Base-by-base conservation (phyloP, 1,140 invertebrate genomes). In the Plectrocnemia conspersa region DNA sequence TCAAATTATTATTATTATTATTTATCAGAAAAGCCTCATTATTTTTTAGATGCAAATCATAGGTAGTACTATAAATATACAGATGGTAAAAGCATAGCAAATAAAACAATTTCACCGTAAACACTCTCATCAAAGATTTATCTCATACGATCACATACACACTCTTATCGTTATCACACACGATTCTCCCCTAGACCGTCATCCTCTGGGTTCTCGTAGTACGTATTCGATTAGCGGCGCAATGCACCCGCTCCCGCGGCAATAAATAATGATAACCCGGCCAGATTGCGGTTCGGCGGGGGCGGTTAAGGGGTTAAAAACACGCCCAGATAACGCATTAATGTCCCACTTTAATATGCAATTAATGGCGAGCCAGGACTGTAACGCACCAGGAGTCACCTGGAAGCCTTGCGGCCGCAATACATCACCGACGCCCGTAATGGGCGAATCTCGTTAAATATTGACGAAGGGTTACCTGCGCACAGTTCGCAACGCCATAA, bases 221-320 rank as follows among this genome's bases (percentile, higher is more conserved):
- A 16, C 13, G 47, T 19, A 50, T 50, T 38, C 47, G 47, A 50
- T 50, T 50, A 38, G 35, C 35, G 40, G 19, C 22, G 42, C 13
- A n/a, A n/a, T 50, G 47, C 47, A 50, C 32, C 32, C 33, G 25
- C 32, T 10, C 29, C 10, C 21, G 19, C 27, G 10, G 27, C 18
- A 47, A 38, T 50, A 50, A 50, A 50, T 50, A 50, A 50, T 23
- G 47, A 50, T 50, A 50, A 50, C 47, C 47, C 32, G 10, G 11
- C 19, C 33, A 50, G 47, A 50, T 50, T 50, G 47, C 47, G 47
- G 47, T 22, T 38, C 19, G 41, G 41, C 41, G 41, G 23, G n/a
- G n/a, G n/a, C 19, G 41, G 44, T 32, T 27, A 47, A 50, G 32
- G 47, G 47, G 47, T 50, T 50, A 50, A 50, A 50, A 50, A 50